Evolutionary conservation across 1,140 invertebrate species (phyloP).

Genomic region (Choristoneura fumiferana): DNA sequence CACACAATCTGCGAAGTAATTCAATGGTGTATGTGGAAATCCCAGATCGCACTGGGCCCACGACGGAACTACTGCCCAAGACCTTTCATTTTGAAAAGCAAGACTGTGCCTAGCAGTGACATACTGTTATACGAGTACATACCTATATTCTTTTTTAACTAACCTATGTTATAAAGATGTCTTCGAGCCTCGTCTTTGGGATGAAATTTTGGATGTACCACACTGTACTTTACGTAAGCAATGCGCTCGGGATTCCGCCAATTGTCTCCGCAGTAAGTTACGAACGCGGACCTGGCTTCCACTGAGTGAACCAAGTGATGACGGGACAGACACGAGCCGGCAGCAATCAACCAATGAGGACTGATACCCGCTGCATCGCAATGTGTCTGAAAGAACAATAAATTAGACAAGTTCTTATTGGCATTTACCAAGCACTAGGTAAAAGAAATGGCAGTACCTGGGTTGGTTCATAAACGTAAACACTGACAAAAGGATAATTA

Average conservation of each 20-base stretch:
- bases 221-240: conserved; percentile 52
- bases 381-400: conserved; percentile 35
- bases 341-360: conserved; percentile 56
- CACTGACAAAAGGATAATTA: conserved; percentile 54
- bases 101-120: no score
- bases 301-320: conserved; percentile 31
- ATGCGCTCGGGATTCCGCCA: conserved; percentile 54
- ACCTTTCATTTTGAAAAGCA: no score
- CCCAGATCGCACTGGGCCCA: no score
- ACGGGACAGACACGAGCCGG: conserved; percentile 54
- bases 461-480: conserved; percentile 57
- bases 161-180: conserved; percentile 60
- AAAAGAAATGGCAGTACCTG: conserved; percentile 33
- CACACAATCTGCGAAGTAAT: no score
- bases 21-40: no score
- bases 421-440: no score
- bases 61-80: no score
- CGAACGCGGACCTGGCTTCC: conserved; percentile 48
- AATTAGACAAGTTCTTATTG: neutral
- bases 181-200: conserved; percentile 33
- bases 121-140: no score
- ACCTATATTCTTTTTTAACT: no score
- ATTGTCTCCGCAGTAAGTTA: conserved; percentile 50
- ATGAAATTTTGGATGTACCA: conserved; percentile 54
- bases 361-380: conserved; percentile 62